Evolutionary conservation across 2,113 vertebrate genomes (phyloP).

Genomic region (Meles meles): DNA sequence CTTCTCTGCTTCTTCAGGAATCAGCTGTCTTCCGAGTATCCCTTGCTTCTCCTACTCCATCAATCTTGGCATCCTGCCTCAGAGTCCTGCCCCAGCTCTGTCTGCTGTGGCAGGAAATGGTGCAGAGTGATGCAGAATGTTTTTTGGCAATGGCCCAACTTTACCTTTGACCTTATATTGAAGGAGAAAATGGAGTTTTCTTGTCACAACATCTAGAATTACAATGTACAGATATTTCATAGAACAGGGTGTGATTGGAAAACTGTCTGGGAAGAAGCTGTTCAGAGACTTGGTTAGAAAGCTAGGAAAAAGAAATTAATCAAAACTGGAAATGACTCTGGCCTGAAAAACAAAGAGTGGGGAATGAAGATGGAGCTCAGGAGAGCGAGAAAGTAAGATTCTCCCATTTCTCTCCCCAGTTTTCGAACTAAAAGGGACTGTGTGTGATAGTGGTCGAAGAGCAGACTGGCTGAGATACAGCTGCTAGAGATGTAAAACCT

Average conservation of each 20-base stretch:
- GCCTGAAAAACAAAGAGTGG: background rate
- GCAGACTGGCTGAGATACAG: background rate
- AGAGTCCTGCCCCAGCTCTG: background rate
- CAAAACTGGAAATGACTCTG: background rate
- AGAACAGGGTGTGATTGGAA: background rate
- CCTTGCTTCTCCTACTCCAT: background rate
- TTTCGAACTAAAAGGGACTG: background rate
- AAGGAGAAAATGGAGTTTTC: constrained; percentile 10
- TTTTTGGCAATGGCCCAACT: background rate
- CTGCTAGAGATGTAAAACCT: background rate
- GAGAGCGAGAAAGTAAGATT: background rate
- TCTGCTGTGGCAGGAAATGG: background rate
- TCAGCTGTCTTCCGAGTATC: background rate
- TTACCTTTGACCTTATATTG: constrained; percentile 13
- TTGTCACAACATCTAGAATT: background rate
- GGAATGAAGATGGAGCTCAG: background rate
- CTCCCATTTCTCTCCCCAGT: background rate
- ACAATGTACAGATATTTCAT: background rate
- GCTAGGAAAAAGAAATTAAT: background rate
- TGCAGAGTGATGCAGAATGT: background rate
- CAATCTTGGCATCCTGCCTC: background rate
- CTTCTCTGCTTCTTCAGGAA: background rate
- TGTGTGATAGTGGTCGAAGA: background rate
- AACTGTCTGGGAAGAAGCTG: background rate
- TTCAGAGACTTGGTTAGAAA: background rate